Base-by-base conservation (phyloP, 2,888 invertebrate genomes). In the Creontiades dilutus region DNA sequence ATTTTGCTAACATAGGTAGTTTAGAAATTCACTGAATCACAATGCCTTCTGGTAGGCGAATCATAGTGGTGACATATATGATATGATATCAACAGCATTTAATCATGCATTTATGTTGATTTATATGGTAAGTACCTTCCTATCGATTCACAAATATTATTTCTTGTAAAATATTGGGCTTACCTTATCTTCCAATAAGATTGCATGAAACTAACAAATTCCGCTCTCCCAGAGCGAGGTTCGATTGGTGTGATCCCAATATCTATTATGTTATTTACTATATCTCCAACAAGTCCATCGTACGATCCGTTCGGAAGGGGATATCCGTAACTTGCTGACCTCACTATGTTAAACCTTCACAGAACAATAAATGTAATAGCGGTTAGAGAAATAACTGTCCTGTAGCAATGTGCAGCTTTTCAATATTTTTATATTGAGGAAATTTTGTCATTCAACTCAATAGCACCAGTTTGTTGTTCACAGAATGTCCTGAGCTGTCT, bases 241-340 rank as follows among this genome's bases (percentile, higher is more conserved):
- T 88, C 78, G 12, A 88, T 47, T 28, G 88, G n/a, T 78, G 88
- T 88, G 27, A 88, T 52, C 46, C 78, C 78, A 16, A 88, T 27
- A 52, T 88, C 88, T n/a, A 88, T 46, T 76, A n/a, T 76, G 11
- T 19, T 78, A 55, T 48, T 48, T 7, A 28, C 5, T 52, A 88
- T 27, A 78, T 78, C 78, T 61, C 88, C 88, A 3, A 88, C 28
- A 13, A 88, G 27, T 52, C 88, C 88, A 37, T 55, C 76, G 27
- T 28, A 78, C 11, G 88, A 88, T 12, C 88, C 88, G 23, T 88
- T 88, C 0, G 88, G 88, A 5, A 88, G 37, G 12, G 78, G 76
- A 23, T 78, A 88, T 16, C 88, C 88, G 37, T 78, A 88, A n/a
- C 19, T 88, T 13, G 47, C 78, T 27, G 78, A 78, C 48, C 78